phyloP scores from a whole-genome alignment of 2,888 invertebrate genomes.

The Beris chalybata region DNA sequence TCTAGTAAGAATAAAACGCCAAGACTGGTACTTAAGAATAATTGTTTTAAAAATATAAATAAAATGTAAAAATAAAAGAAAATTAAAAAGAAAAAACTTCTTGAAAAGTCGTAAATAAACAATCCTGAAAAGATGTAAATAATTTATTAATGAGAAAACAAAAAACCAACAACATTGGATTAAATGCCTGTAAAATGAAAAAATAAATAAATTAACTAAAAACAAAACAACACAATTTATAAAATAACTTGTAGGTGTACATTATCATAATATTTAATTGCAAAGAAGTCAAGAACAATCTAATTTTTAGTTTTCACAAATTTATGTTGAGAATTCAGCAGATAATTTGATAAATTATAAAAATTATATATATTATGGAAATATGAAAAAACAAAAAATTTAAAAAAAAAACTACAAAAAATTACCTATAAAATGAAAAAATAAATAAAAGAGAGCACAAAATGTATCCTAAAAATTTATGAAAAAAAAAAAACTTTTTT shows the following conservation, averaged over 20 bases:
- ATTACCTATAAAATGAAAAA: slow-evolving; percentile 2
- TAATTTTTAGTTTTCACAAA: background rate
- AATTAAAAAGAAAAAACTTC: background rate
- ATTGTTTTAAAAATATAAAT: slow-evolving; percentile 1
- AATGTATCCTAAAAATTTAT: slow-evolving; percentile 37
- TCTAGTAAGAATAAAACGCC: background rate
- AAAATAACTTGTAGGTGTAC: slow-evolving; percentile 26
- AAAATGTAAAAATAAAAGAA: slow-evolving; percentile 5
- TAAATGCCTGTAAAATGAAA: no score
- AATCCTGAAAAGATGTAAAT: slow-evolving; percentile 8
- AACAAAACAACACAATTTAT: no score
- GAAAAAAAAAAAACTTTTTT: background rate
- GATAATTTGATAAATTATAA: background rate
- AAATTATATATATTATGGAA: slow-evolving; percentile 12
- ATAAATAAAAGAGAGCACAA: slow-evolving; percentile 34
- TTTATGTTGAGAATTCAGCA: background rate
- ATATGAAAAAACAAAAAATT: slow-evolving; percentile 14
- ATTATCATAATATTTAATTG: slow-evolving; percentile 27
- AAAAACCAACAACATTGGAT: no score
- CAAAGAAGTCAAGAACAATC: slow-evolving; percentile 3
- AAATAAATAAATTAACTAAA: no score
- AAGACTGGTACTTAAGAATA: slow-evolving; percentile 17
- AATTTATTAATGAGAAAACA: background rate
- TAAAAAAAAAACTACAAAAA: slow-evolving; percentile 4
- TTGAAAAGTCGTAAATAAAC: slow-evolving; percentile 1